Evolutionary conservation across 1,140 invertebrate species (phyloP), one percentile per base, ranked within the genome.

Genomic region (Epicauta chinensis): DNA sequence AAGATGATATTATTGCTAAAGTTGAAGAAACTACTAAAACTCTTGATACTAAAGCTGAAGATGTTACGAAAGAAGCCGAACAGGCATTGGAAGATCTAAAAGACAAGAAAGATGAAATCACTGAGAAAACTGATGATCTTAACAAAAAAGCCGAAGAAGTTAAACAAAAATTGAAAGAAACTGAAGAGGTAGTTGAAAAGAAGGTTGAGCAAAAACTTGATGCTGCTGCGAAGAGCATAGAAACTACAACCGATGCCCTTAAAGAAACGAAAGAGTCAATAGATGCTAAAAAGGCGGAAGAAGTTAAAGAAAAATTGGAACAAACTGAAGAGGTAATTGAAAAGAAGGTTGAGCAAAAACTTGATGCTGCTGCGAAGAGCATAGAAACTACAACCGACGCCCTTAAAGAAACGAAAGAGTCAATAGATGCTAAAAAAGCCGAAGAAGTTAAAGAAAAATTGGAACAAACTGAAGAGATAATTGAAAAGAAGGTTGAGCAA

Each of bases 391-490:
- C n/a, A n/a, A n/a, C n/a, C n/a, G n/a, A n/a, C n/a, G n/a, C n/a
- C n/a, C n/a, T n/a, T n/a, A n/a, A n/a, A n/a, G n/a, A n/a, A n/a
- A n/a, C n/a, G n/a, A n/a, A n/a, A n/a, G n/a, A n/a, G n/a, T n/a
- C n/a, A n/a, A n/a, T n/a, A n/a, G n/a, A n/a, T n/a, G n/a, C n/a
- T n/a, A n/a, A n/a, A n/a, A n/a, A n/a, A n/a, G n/a, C n/a, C n/a
- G n/a, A n/a, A n/a, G 4, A 16, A 36, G 37, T 43, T 34, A 32
- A 38, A 23, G 44, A 59, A 30, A 53, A 15, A 30, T 45, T 43
- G 45, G 48, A 52, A 35, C 40, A 40, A 15, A 40, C 51, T 17
- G 31, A 9, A 31, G 47, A 49, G 6, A 23, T 41, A 36, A 42
- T 35, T 16, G 16, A 23, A 23, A 17, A 40, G 3, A 38, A 40